Evolutionary conservation across 2,113 vertebrate genomes (phyloP), one percentile per base, ranked within the genome.

Genomic region (Chlamydotis undulata): DNA sequence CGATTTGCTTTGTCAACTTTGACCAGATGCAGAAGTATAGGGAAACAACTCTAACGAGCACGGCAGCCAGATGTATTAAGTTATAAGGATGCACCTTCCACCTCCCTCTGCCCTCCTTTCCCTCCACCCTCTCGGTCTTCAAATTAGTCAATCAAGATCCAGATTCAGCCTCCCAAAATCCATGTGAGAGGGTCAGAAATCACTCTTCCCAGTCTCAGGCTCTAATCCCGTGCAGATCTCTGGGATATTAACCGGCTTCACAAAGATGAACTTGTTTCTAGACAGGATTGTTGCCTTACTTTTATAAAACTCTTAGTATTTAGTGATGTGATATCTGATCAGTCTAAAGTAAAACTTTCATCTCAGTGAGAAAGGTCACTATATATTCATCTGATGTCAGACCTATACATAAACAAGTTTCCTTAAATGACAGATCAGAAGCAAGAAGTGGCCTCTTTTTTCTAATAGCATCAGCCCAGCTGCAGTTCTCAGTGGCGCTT

Each of bases 401-500:
- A 89, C 61, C 91, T 91, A 53, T 43, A 78, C 74, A 94, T 91
- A 95, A 96, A 97, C 96, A 96, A 91, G 61, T 61, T 93, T 87
- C 84, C 74, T 69, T 76, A 96, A 92, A 90, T 85, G 76, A 92
- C 86, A 89, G 95, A 96, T 93, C 89, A 96, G 86, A 76, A 96
- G 83, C 91, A 95, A 96, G 89, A 96, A 89, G 61, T 78, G 73
- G 37, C 79, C 87, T 93, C 35, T 91, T 67, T 89, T 96, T 97
- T 71, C 90, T 95, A 91, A 91, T 67, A 95, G 82, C 93, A 95
- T 90, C 75, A 93, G 88, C 52, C 95, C 88, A 95, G 89, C 96
- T 97, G 96, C 74, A 90, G 80, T 95, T 96, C 91, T 93, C 95
- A 94, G 83, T 83, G 94, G 75, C 35, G 21, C 96, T 96, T 96